Conservation (phyloP, 2,888 invertebrate genomes). For the Incurvaria masculella region DNA sequence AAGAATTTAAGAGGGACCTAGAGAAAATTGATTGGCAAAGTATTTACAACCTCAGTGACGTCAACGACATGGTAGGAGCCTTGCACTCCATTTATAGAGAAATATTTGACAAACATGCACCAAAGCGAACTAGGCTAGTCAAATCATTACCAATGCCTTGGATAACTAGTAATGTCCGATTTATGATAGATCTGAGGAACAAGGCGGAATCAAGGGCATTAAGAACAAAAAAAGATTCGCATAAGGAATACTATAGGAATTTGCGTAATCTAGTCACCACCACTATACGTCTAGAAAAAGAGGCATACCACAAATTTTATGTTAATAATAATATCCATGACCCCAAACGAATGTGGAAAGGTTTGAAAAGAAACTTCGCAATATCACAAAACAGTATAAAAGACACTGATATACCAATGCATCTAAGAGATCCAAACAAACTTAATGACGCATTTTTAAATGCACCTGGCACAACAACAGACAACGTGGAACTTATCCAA, state of each 20-base stretch:
- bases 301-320: neutral
- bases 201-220: neutral
- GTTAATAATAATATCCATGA: neutral
- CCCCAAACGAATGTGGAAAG: neutral
- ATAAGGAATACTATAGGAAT: conserved; percentile 1
- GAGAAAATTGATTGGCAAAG: neutral
- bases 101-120: conserved; percentile 3
- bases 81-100: neutral
- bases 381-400: neutral
- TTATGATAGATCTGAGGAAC: conserved; percentile 1
- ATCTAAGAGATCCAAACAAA: neutral
- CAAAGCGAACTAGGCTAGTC: neutral
- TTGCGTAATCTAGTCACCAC: neutral
- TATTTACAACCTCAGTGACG: neutral
- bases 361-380: neutral
- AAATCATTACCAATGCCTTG: neutral
- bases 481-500: neutral
- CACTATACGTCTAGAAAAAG: neutral
- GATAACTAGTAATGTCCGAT: neutral
- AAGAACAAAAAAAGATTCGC: neutral
- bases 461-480: neutral
- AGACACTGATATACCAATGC: neutral
- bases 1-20: neutral
- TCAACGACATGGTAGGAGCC: neutral
- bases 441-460: neutral